A percentile compares a stretch with the other conserved stretches of the same genome.
phyloP scores from a whole-genome alignment of 2,113 vertebrate species.

The Eptesicus fuscus region DNA sequence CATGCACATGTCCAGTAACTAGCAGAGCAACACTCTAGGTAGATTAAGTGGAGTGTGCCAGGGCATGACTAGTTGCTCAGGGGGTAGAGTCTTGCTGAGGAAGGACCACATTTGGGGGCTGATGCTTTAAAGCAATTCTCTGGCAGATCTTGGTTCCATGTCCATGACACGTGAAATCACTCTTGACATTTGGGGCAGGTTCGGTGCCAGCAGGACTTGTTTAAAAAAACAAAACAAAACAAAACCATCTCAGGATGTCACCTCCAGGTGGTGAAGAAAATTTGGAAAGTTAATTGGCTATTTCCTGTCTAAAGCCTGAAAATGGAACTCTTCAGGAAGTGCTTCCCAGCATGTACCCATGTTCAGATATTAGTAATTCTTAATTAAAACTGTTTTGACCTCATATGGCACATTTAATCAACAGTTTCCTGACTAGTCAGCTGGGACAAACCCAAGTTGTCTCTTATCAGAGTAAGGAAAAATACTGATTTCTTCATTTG shows the following conservation, averaged over 20 bases:
- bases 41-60: background rate
- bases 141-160: background rate
- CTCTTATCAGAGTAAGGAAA: background rate
- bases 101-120: background rate
- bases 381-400: constrained; percentile 25
- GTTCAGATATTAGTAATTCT: constrained; percentile 25
- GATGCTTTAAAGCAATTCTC: background rate
- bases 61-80: background rate
- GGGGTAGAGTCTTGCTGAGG: background rate
- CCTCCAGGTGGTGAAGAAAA: background rate
- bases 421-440: background rate
- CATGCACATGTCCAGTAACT: background rate
- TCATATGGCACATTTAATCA: constrained; percentile 15
- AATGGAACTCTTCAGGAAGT: constrained; percentile 18
- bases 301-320: constrained; percentile 28
- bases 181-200: background rate
- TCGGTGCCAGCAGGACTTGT: background rate
- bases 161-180: background rate
- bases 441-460: background rate
- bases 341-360: background rate
- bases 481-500: background rate
- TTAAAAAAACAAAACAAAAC: background rate
- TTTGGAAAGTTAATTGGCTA: constrained; percentile 46
- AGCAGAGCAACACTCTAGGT: background rate
- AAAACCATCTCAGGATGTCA: background rate